Evolutionary conservation across 1,140 invertebrate species (phyloP).

Genomic region (Acarapis woodi): DNA sequence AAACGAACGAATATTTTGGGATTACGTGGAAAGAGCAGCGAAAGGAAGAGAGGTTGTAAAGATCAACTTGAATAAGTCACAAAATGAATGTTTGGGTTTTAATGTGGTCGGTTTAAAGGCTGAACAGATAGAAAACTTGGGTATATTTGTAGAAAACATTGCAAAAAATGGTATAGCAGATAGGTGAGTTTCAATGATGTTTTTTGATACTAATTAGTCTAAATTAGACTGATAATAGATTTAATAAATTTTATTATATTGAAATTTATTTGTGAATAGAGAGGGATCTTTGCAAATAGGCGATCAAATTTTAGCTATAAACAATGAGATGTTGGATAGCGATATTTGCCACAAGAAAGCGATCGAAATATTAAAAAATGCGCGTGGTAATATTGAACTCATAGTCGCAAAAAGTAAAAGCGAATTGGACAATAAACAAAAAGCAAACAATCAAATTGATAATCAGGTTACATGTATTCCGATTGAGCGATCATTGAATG

Average conservation of each 20-base stretch:
- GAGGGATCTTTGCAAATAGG: slow-evolving; percentile 43
- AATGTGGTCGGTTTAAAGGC: slow-evolving; percentile 38
- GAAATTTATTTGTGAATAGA: slow-evolving; percentile 22
- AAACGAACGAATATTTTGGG: slow-evolving; percentile 12
- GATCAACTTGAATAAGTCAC: slow-evolving; percentile 32
- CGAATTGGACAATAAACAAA: background rate
- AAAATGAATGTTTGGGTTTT: slow-evolving; percentile 40
- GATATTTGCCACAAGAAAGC: slow-evolving; percentile 62
- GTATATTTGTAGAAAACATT: slow-evolving; percentile 46
- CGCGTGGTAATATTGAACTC: slow-evolving; percentile 37
- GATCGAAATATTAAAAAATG: slow-evolving; percentile 46
- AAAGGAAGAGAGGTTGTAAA: slow-evolving; percentile 27
- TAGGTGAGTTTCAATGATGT: slow-evolving; percentile 23
- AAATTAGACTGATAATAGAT: background rate
- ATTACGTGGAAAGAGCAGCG: slow-evolving; percentile 20
- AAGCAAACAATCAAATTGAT: background rate
- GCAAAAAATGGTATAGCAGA: slow-evolving; percentile 37
- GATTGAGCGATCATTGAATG: background rate
- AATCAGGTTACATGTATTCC: background rate
- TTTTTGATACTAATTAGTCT: background rate
- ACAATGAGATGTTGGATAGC: slow-evolving; percentile 42
- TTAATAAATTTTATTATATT: background rate
- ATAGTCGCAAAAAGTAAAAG: slow-evolving; percentile 27
- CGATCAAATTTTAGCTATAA: slow-evolving; percentile 63
- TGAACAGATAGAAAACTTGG: slow-evolving; percentile 35